A percentile compares a stretch with the other conserved stretches of the same genome.
Evolutionary conservation across 2,113 vertebrate species (phyloP).

Genomic region (Rhizomys pruinosus): DNA sequence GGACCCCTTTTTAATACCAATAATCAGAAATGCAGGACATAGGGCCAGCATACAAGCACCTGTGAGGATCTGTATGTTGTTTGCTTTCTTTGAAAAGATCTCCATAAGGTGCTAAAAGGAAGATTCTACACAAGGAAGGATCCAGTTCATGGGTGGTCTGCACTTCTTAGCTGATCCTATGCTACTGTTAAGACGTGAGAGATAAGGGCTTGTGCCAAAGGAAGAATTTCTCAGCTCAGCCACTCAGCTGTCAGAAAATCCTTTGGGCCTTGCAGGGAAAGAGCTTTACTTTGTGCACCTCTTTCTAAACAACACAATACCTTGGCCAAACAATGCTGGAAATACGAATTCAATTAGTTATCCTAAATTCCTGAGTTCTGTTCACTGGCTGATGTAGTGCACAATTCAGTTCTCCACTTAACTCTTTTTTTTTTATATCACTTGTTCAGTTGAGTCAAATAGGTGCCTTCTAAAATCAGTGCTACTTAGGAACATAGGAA

Average conservation of each 20-base stretch:
- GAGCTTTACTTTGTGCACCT: neutral
- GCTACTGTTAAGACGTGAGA: neutral
- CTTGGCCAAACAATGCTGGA: neutral
- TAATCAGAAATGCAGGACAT: neutral
- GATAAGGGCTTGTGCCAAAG: neutral
- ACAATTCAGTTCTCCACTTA: constrained; percentile 9
- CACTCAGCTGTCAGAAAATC: neutral
- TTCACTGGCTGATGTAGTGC: neutral
- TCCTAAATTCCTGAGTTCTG: neutral
- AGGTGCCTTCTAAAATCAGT: neutral
- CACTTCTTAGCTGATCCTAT: neutral
- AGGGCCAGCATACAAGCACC: neutral
- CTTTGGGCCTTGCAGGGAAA: neutral
- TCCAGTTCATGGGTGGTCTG: neutral
- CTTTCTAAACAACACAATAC: neutral
- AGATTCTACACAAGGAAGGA: neutral
- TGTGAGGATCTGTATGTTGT: neutral
- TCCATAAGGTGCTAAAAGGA: neutral
- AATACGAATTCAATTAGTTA: neutral
- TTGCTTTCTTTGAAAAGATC: neutral
- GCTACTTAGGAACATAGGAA: neutral
- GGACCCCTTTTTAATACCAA: neutral
- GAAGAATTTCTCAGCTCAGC: neutral
- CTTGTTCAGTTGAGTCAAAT: neutral
- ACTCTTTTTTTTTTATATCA: neutral